Evolutionary conservation across 1,140 invertebrate genomes (phyloP), one percentile per base, ranked within the genome.

Genomic region (Tetramorium simillimum): DNA sequence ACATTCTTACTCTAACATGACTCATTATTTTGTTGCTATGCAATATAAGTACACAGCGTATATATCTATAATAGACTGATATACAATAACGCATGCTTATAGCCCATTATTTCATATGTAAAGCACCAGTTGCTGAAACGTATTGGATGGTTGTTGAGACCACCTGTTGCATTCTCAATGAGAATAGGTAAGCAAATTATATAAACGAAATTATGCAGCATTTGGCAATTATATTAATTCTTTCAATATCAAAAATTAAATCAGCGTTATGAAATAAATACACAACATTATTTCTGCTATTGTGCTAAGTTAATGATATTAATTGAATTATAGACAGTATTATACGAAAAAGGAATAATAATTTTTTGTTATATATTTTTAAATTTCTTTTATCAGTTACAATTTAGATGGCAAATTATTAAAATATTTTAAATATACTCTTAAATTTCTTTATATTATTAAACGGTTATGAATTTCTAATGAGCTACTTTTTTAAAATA

Each of bases 111-210:
- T 18, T 65, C 18, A 53, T n/a, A 18, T 6, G 2, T 51, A 56
- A 53, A 14, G 3, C 3, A 53, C 46, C 14, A 6, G 10, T 43
- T 40, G 62, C 16, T 43, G 37, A 28, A 81, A 56, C 7, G 14
- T 24, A 56, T 18, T 69, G n/a, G 0, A 80, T 21, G 24, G 24
- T 69, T 2, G 33, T 53, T 53, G n/a, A 21, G 14, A 53, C 46
- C 46, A 81, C 77, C 62, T 69, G 77, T 81, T 81, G 62, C 63
- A 16, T 46, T 43, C 21, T 28, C 4, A 46, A 40, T 51, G 16
- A 53, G 43, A 69, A 53, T 18, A 69, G 37, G 21, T 21, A 37
- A 67, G 18, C 9, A 16, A 16, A 10, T 28, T 63, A 6, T 65
- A 65, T 12, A 0, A 46, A 28, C 10, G 0, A 33, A 33, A 14